These are phyloP conservation scores for Pyrgilauda ruficollis DNA, from an alignment of 2,113 vertebrate species.

Conservation along the genomic window DNA sequence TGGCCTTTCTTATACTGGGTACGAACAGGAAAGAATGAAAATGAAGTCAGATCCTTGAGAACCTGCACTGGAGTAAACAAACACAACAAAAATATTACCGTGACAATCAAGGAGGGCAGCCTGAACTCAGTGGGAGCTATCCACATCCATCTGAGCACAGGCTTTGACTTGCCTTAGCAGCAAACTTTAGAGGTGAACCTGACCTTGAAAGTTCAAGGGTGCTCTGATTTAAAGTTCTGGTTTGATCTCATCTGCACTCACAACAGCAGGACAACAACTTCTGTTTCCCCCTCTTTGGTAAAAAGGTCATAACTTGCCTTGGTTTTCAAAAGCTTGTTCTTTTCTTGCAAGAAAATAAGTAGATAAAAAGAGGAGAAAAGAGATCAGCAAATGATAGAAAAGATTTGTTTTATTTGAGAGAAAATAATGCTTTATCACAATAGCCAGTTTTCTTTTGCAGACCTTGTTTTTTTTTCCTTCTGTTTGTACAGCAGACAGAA, in stretches of 20 bases:
- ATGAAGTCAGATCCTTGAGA: conserved; percentile 20
- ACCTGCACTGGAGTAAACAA: conserved; percentile 29
- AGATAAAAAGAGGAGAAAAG: background rate
- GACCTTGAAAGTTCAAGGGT: conserved; percentile 56
- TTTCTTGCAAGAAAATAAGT: background rate
- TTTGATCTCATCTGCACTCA: conserved; percentile 7
- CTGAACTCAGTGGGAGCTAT: conserved; percentile 54
- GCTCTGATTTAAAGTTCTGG: conserved; percentile 22
- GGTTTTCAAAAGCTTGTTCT: background rate
- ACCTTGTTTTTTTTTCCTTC: background rate
- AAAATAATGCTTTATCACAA: background rate
- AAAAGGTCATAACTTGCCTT: background rate
- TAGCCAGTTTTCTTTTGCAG: background rate
- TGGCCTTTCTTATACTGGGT: background rate
- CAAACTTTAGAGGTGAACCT: conserved; percentile 23
- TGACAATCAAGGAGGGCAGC: conserved; percentile 23
- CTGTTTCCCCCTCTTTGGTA: background rate
- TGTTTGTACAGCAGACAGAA: background rate
- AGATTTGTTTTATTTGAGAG: background rate
- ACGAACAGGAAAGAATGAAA: background rate
- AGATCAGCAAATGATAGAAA: background rate
- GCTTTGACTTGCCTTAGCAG: conserved; percentile 41
- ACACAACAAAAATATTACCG: conserved; percentile 33
- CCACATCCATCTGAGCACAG: conserved; percentile 44
- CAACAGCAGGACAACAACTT: conserved; percentile 32